Evolutionary conservation across 1,140 invertebrate species (phyloP).

Genomic region (Drosophila repleta): DNA sequence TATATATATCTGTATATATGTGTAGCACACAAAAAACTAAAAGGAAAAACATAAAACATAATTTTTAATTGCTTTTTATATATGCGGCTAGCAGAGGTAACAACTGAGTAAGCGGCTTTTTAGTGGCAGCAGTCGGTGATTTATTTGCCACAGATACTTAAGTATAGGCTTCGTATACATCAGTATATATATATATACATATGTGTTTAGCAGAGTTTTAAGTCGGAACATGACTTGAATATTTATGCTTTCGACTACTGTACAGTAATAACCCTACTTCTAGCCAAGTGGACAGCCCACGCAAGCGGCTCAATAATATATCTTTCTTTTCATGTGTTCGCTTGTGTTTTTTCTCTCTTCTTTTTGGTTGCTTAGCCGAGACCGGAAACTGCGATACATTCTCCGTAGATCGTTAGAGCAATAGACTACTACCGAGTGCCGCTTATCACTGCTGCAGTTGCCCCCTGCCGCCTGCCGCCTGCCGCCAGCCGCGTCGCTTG

Average conservation of each 20-base stretch:
- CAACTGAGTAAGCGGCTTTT: slow-evolving; percentile 57
- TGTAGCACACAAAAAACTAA: slow-evolving; percentile 18
- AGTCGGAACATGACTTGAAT: slow-evolving; percentile 32
- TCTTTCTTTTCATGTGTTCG: background rate
- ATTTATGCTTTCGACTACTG: slow-evolving; percentile 9
- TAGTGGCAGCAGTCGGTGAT: slow-evolving; percentile 25
- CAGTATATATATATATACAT: background rate
- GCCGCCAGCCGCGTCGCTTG: slow-evolving; percentile 9
- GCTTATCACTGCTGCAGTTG: slow-evolving; percentile 43
- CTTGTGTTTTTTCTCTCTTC: slow-evolving; percentile 1
- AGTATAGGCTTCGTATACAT: slow-evolving; percentile 1
- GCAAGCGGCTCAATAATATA: slow-evolving; percentile 10
- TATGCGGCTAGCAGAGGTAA: slow-evolving; percentile 60
- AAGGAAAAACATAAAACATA: slow-evolving; percentile 60
- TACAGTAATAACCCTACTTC: background rate
- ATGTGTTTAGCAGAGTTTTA: background rate
- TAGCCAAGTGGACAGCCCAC: slow-evolving; percentile 9
- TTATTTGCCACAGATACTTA: slow-evolving; percentile 30
- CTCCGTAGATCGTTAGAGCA: slow-evolving; percentile 2
- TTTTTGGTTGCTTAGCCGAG: background rate
- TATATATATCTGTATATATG: no score
- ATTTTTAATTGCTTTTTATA: slow-evolving; percentile 79
- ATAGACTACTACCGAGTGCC: slow-evolving; percentile 22
- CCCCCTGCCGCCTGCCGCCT: background rate
- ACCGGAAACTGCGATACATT: slow-evolving; percentile 15